phyloP scores from a whole-genome alignment of 2,113 vertebrate species.

The Sakesphorus luctuosus region DNA sequence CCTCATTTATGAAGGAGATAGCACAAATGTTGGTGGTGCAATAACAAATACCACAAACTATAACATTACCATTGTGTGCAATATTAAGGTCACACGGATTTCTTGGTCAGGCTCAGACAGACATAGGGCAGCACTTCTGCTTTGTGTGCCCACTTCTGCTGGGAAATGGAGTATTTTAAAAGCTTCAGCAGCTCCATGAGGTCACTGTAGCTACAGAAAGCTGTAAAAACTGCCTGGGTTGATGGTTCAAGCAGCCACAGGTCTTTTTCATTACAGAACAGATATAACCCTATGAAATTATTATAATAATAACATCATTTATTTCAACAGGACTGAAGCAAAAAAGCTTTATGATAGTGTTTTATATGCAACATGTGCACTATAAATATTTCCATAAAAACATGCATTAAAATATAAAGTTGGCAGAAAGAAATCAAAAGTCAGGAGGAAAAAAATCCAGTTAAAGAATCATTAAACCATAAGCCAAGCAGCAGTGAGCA shows the following conservation, averaged over 20 bases:
- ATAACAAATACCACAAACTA: background rate
- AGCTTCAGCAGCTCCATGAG: conserved; percentile 41
- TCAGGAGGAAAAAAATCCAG: conserved; percentile 9
- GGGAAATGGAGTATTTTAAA: background rate
- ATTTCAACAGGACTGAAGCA: conserved; percentile 69
- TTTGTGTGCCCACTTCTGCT: background rate
- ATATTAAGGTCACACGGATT: background rate
- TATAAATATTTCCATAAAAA: conserved; percentile 81
- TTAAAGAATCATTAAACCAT: conserved; percentile 27
- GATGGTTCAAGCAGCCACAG: conserved; percentile 60
- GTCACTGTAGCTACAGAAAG: conserved; percentile 51
- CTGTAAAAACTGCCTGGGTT: conserved; percentile 27
- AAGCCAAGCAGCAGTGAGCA: conserved; percentile 18
- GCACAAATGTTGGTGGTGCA: background rate
- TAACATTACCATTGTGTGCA: fast-evolving
- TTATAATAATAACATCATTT: conserved; percentile 73
- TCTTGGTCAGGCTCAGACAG: background rate
- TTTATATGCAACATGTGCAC: conserved; percentile 76
- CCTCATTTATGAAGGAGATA: background rate
- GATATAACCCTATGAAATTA: conserved; percentile 70
- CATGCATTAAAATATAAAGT: conserved; percentile 71
- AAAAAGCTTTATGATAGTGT: conserved; percentile 70
- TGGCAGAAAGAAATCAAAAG: conserved; percentile 73
- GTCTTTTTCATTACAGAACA: conserved; percentile 72
- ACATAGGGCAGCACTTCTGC: background rate